Evolutionary conservation across 2,113 vertebrate genomes (phyloP).

Genomic region (Heteronetta atricapilla): DNA sequence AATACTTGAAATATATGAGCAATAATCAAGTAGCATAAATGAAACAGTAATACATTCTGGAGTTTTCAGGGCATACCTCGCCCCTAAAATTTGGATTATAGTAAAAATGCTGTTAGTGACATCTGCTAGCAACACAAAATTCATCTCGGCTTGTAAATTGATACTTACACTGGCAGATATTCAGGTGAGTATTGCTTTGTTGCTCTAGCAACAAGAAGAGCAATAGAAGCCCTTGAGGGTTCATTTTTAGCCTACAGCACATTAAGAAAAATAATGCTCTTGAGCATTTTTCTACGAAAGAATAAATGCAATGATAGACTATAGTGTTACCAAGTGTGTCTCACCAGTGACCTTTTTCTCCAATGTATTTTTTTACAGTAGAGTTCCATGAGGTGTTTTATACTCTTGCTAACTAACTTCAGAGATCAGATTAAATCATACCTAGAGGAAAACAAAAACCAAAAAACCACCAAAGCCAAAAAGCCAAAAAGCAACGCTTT

Average conservation of each 20-base stretch:
- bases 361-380: neutral
- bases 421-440: neutral
- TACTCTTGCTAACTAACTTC: neutral
- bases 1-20: slow-evolving; percentile 35
- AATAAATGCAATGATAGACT: neutral
- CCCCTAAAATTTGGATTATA: neutral
- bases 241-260: slow-evolving; percentile 36
- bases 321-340: neutral
- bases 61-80: slow-evolving; percentile 4
- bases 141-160: slow-evolving; percentile 37
- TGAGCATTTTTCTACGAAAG: slow-evolving; percentile 1
- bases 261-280: slow-evolving; percentile 33
- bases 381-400: neutral
- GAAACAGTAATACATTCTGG: neutral
- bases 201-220: slow-evolving; percentile 59
- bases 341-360: neutral
- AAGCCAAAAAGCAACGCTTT: neutral
- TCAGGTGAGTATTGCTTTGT: slow-evolving; percentile 52
- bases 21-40: slow-evolving; percentile 9
- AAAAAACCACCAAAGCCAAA: neutral
- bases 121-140: neutral
- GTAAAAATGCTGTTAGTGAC: slow-evolving; percentile 1
- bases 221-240: neutral
- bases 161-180: slow-evolving; percentile 30
- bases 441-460: neutral